Base-by-base conservation (phyloP, 2,113 vertebrate species). In the Indri indri region DNA sequence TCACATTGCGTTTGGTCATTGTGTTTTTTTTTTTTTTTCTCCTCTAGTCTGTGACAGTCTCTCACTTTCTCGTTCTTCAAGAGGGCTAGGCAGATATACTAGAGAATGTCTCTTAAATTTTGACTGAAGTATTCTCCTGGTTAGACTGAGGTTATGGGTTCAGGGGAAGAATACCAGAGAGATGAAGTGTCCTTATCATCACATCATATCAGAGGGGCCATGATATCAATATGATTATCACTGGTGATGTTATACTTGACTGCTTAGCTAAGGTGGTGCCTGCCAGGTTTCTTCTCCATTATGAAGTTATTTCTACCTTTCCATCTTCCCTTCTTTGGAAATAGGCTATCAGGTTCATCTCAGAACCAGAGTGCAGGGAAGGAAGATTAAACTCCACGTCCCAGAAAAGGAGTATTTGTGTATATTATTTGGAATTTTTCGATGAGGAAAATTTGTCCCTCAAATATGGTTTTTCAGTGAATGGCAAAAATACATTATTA, bases 341-440 rank as follows among this genome's bases (percentile, higher is more conserved):
- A 47, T 37, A 80, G 61, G 27, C 83, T 20, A 86, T 17, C 27
- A 59, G 57, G 45, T 34, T 16, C 34, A 92, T 23, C 18, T 87
- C 47, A 63, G 4, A 47, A 8, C 57, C 6, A 63, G 59, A 34
- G 0, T 1, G 23, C 0, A 0, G 17, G 9, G 7, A 65, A 13
- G 18, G 25, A 89, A 54, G 22, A 85, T 68, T 71, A 74, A 94
- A 57, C 5, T 66, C 8, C 5, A 30, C 11, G 22, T 77, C 22
- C 11, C 66, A 77, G 25, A 88, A 79, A 23, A 4, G 0, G 23
- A 77, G 17, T 88, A 59, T 81, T 70, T 92, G 45, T 25, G 27
- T 14, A 76, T 77, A 68, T 22, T 61, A 93, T 83, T 68, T 59
- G 27, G 71, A 93, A 79, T 89, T 88, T 25, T 96, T 86, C 18